Conservation (phyloP, 2,888 invertebrate species). For the Amiota communis region DNA sequence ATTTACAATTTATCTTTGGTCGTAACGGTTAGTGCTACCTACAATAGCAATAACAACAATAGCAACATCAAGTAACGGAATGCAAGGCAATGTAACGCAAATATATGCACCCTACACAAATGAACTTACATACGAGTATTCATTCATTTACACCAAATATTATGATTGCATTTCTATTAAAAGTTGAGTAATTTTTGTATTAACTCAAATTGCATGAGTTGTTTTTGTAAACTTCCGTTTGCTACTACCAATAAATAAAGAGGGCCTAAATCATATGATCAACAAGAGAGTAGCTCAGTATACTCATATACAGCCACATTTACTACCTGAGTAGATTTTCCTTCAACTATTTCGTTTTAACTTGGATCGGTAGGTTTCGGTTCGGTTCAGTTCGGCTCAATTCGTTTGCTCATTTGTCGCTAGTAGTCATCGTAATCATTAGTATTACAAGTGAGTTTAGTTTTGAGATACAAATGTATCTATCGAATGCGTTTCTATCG, state of each 20-base stretch:
- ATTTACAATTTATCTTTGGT: background rate
- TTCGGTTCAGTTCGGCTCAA: background rate
- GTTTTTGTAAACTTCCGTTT: constrained; percentile 16
- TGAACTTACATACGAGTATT: background rate
- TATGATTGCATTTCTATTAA: background rate
- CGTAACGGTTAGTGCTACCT: constrained; percentile 12
- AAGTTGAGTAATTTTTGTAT: background rate
- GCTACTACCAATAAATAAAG: constrained; percentile 1
- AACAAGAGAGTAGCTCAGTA: background rate
- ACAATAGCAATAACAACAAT: background rate
- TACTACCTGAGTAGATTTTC: background rate
- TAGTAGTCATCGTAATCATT: background rate
- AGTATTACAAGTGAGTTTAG: background rate
- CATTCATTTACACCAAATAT: background rate
- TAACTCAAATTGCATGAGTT: background rate
- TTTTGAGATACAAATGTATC: background rate
- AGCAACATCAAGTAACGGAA: background rate
- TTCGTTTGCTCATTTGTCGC: background rate
- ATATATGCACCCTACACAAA: constrained; percentile 26
- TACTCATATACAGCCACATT: background rate
- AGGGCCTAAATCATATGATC: background rate
- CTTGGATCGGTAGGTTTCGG: background rate
- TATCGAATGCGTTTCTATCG: background rate
- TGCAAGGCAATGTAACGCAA: constrained; percentile 1
- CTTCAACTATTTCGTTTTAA: background rate